Evolutionary conservation across 2,113 vertebrate genomes (phyloP).

Genomic region (Pionites leucogaster): DNA sequence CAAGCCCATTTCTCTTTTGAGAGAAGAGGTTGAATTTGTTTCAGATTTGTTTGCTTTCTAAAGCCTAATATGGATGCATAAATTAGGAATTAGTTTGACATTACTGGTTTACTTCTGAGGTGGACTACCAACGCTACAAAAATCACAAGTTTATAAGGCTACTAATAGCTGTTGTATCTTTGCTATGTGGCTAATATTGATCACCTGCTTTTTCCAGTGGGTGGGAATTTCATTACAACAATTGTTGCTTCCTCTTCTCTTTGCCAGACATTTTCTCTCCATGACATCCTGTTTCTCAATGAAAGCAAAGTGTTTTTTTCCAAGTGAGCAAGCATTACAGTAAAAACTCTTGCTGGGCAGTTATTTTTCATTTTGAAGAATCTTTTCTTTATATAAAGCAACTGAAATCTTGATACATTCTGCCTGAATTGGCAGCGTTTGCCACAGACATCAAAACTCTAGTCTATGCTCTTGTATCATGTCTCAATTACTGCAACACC

Average conservation of each 20-base stretch:
- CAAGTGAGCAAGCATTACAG: background rate
- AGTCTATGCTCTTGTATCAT: background rate
- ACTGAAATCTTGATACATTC: background rate
- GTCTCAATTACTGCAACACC: background rate
- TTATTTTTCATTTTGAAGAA: background rate
- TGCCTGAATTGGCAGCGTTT: background rate
- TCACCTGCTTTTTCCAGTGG: background rate
- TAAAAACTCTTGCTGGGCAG: background rate
- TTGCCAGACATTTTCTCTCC: background rate
- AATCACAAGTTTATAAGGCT: background rate
- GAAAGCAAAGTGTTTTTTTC: background rate
- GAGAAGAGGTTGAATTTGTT: background rate
- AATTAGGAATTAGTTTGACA: background rate
- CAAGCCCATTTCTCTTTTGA: background rate
- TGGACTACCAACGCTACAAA: background rate
- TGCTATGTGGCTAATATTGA: background rate
- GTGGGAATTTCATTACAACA: background rate
- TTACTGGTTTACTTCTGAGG: background rate
- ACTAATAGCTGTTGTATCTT: background rate
- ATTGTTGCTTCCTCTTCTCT: background rate
- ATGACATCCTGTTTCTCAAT: background rate
- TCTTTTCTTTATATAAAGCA: background rate
- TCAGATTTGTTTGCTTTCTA: background rate
- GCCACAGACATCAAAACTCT: background rate
- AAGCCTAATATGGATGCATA: background rate